These are phyloP conservation scores for Colistium nudipinnis DNA, from an alignment of 2,113 vertebrate genomes.

Conservation along the genomic window DNA sequence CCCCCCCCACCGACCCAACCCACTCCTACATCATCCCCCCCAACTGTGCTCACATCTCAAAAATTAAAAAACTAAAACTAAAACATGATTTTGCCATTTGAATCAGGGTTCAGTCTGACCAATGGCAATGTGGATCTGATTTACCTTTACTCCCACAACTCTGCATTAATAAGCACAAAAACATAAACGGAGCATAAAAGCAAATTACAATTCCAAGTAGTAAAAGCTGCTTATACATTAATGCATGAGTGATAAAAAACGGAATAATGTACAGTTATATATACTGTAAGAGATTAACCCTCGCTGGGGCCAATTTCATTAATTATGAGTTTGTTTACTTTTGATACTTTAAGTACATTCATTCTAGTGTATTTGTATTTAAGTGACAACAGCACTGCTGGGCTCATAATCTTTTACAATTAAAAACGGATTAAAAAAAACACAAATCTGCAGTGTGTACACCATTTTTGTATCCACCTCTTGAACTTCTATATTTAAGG, in stretches of 20 bases:
- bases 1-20: too few relatives aligned
- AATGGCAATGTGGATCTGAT: too few relatives aligned
- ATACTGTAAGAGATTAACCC: not conserved
- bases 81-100: not conserved
- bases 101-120: not conserved
- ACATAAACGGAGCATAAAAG: not conserved
- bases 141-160: not conserved
- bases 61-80: conserved; percentile 14
- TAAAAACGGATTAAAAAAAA: not conserved
- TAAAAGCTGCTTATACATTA: not conserved
- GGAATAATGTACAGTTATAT: not conserved
- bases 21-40: too few relatives aligned
- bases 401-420: not conserved
- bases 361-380: not conserved
- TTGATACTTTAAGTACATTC: not conserved
- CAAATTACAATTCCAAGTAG: not conserved
- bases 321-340: not conserved
- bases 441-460: not conserved
- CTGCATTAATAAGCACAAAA: not conserved
- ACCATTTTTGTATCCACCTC: too few relatives aligned
- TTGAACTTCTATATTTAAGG: too few relatives aligned
- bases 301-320: not conserved
- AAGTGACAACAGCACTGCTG: not conserved
- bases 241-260: not conserved
- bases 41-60: not conserved